Evolutionary conservation across 2,113 vertebrate species (phyloP).

Genomic region (Laterallus jamaicensis): DNA sequence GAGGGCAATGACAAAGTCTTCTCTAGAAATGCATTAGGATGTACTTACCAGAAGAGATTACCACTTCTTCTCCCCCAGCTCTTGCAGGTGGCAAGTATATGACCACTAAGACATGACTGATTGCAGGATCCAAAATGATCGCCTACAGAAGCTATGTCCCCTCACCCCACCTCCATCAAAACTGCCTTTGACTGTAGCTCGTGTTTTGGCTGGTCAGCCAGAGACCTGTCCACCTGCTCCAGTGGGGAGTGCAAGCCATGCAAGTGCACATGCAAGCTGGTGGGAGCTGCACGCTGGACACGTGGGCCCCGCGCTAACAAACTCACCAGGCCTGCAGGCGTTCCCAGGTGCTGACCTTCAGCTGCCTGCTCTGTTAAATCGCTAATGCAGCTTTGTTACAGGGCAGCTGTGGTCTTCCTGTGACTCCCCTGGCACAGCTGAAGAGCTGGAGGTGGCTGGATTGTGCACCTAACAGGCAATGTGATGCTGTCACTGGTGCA

Average conservation of each 20-base stretch:
- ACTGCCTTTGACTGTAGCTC: background rate
- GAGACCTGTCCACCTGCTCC: background rate
- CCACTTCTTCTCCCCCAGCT: background rate
- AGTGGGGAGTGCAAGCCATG: fast-evolving
- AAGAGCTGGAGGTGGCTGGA: background rate
- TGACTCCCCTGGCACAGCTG: fast-evolving
- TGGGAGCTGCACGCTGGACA: background rate
- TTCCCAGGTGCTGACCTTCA: background rate
- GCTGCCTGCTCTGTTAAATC: background rate
- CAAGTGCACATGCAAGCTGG: background rate
- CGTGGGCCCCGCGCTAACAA: background rate
- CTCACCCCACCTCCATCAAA: background rate
- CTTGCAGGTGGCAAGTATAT: background rate
- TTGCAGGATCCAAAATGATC: background rate
- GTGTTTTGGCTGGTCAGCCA: background rate
- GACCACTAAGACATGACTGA: background rate
- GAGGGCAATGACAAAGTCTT: background rate
- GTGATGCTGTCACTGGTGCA: background rate
- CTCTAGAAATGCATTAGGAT: background rate
- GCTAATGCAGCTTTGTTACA: fast-evolving
- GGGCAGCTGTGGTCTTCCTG: background rate
- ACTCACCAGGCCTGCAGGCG: background rate
- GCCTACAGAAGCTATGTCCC: background rate
- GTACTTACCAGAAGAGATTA: background rate
- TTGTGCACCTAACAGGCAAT: background rate